phyloP scores from a whole-genome alignment of 2,888 invertebrate genomes.

The Heliconius charithonia region DNA sequence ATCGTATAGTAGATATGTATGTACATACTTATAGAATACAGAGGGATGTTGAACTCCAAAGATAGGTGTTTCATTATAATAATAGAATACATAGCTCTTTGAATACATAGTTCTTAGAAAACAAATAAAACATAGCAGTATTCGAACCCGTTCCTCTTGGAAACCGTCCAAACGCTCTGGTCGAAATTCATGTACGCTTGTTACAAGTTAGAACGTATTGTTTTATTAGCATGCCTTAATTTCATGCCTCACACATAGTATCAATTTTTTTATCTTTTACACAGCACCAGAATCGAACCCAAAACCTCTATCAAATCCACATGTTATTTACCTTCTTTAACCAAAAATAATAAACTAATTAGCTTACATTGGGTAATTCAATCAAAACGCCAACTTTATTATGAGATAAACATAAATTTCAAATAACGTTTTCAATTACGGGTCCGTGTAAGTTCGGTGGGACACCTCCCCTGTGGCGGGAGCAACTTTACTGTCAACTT shows the following conservation, averaged over 20 bases:
- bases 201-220: neutral
- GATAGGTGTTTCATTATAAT: too few species aligned
- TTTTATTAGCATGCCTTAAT: neutral
- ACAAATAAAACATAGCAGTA: neutral
- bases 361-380: slow-evolving; percentile 16
- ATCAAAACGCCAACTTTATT: slow-evolving; percentile 40
- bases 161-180: neutral
- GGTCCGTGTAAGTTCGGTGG: slow-evolving; percentile 43
- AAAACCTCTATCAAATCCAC: neutral
- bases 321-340: neutral
- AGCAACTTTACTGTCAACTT: slow-evolving; percentile 39
- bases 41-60: too few species aligned
- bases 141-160: neutral
- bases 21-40: too few species aligned
- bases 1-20: too few species aligned
- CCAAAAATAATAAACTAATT: slow-evolving; percentile 10
- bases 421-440: slow-evolving; percentile 48
- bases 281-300: neutral
- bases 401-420: slow-evolving; percentile 47
- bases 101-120: too few species aligned
- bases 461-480: slow-evolving; percentile 45
- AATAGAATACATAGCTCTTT: too few species aligned
- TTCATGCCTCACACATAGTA: too few species aligned
- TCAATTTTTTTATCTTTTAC: neutral
- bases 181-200: neutral